phyloP scores from a whole-genome alignment of 2,888 invertebrate genomes.

The Ophion ellenae region DNA sequence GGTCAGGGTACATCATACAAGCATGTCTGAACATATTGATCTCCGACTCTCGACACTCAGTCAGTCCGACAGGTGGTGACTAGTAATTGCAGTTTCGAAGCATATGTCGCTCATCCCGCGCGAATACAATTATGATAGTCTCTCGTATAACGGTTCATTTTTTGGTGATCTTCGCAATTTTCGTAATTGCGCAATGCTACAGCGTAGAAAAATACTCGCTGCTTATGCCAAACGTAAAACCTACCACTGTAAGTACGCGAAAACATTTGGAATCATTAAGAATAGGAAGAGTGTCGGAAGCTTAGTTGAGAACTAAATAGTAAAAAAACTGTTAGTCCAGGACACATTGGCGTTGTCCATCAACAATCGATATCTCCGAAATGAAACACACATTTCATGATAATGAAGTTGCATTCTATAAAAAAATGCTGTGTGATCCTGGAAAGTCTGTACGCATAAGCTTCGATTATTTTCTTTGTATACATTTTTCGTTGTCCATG shows the following conservation, averaged over 20 bases:
- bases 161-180: constrained; percentile 48
- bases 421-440: no score
- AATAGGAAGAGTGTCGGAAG: background rate
- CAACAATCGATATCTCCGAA: no score
- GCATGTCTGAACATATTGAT: background rate
- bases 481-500: no score
- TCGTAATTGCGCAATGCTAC: constrained; percentile 71
- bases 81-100: background rate
- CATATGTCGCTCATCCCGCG: background rate
- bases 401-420: no score
- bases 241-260: constrained; percentile 88
- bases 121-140: constrained; percentile 33
- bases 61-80: background rate
- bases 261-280: constrained; percentile 12
- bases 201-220: constrained; percentile 87
- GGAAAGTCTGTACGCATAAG: no score
- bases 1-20: no score
- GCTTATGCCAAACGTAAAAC: constrained; percentile 93
- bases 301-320: background rate
- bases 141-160: background rate
- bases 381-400: no score
- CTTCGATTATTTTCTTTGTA: no score
- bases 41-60: background rate
- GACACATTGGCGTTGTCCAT: no score
- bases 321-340: no score